A percentile compares a stretch with the other conserved stretches of the same genome.
These are phyloP conservation scores for Nomada fucata DNA, from an alignment of 2,888 invertebrate species.

Conservation along the genomic window DNA sequence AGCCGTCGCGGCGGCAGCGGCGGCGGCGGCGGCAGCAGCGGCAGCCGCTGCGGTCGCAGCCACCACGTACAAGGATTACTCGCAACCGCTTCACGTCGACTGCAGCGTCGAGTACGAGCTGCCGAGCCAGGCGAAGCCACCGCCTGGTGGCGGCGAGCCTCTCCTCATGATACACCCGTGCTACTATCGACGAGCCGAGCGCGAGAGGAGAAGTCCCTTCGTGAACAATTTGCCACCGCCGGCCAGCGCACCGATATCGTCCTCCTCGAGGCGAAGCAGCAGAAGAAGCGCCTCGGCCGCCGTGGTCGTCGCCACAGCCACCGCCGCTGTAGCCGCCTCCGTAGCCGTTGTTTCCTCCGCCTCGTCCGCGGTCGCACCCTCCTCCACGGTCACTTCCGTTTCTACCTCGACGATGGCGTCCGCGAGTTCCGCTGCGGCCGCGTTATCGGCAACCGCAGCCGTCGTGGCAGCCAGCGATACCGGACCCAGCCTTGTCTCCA, in stretches of 20 bases:
- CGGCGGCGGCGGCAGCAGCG: constrained; percentile 80
- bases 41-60: constrained; percentile 78
- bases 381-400: constrained; percentile 46
- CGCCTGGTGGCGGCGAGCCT: constrained; percentile 92
- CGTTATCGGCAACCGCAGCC: constrained; percentile 50
- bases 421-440: constrained; percentile 63
- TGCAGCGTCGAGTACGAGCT: constrained; percentile 96
- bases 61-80: constrained; percentile 87
- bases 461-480: constrained; percentile 55
- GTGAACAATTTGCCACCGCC: constrained; percentile 92
- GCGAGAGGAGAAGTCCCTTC: constrained; percentile 92
- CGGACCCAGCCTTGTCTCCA: constrained; percentile 51
- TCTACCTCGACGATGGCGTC: constrained; percentile 62
- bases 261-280: constrained; percentile 72
- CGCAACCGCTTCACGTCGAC: constrained; percentile 94
- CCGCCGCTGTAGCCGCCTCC: constrained; percentile 40
- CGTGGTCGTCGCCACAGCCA: constrained; percentile 72
- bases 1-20: constrained; percentile 84
- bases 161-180: constrained; percentile 95
- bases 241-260: constrained; percentile 59
- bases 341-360: constrained; percentile 27
- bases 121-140: constrained; percentile 94
- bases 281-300: constrained; percentile 70
- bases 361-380: constrained; percentile 47
- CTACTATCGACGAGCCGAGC: constrained; percentile 94